A percentile compares a stretch with the other conserved stretches of the same genome.
These are phyloP conservation scores for Phylloscopus trochiloides DNA, from an alignment of 2,113 vertebrate genomes.

Conservation along the genomic window DNA sequence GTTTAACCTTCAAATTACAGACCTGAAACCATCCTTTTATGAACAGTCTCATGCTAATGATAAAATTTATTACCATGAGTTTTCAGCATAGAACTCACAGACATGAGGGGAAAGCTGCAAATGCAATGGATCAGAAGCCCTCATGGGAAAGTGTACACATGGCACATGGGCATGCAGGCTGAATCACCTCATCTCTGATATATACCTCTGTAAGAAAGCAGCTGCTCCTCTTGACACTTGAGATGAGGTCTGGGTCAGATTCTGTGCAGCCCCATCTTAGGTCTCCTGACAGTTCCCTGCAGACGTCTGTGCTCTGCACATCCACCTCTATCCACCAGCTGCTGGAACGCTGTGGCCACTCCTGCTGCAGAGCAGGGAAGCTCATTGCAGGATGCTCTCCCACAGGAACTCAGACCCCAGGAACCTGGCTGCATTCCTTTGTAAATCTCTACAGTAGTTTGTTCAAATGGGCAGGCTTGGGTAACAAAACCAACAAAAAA, in stretches of 20 bases:
- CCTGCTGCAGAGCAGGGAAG: background rate
- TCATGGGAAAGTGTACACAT: accelerated
- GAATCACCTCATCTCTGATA: background rate
- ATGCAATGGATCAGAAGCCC: background rate
- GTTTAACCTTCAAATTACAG: background rate
- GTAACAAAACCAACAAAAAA: accelerated
- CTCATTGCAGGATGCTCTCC: background rate
- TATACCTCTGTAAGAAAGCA: background rate
- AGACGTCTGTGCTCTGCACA: background rate
- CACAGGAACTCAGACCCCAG: background rate
- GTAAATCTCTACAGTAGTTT: background rate
- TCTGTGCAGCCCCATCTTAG: background rate
- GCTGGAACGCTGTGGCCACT: accelerated
- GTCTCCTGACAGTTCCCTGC: background rate
- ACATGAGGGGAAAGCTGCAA: background rate
- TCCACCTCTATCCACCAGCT: background rate
- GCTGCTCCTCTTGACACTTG: conserved; percentile 15
- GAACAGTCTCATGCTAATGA: background rate
- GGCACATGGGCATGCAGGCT: accelerated
- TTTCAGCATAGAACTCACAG: background rate
- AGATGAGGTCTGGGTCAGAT: background rate
- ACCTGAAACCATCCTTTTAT: background rate
- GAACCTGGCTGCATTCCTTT: background rate
- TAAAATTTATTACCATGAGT: background rate
- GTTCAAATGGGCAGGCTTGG: background rate